phyloP scores from a whole-genome alignment of 2,888 invertebrate species.

The Eristalinus sepulchralis region DNA sequence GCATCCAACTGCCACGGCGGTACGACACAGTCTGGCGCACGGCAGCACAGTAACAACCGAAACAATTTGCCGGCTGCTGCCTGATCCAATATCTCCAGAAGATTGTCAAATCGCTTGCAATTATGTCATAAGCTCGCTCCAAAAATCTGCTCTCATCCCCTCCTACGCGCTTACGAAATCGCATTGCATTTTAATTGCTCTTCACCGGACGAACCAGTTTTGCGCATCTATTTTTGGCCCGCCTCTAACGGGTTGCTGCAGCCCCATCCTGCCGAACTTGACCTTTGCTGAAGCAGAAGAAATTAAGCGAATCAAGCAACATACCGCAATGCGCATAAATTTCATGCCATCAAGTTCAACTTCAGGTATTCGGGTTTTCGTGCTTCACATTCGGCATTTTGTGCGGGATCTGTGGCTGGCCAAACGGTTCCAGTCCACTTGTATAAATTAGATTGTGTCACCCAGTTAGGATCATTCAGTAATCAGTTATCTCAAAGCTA shows the following conservation, averaged over 20 bases:
- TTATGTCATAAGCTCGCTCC: neutral
- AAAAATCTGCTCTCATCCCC: neutral
- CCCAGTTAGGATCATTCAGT: slow-evolving; percentile 25
- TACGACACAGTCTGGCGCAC: neutral
- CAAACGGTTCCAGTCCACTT: neutral
- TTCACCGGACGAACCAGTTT: neutral
- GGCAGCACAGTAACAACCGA: neutral
- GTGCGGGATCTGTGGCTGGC: neutral
- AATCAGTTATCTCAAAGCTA: slow-evolving; percentile 25
- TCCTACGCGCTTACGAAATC: neutral
- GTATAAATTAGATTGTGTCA: slow-evolving; percentile 26
- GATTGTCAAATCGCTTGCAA: neutral
- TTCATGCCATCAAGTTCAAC: slow-evolving; percentile 5
- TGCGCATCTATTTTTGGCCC: neutral
- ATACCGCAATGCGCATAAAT: slow-evolving; percentile 15
- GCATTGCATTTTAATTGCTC: neutral
- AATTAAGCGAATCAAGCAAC: neutral
- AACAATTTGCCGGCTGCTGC: neutral
- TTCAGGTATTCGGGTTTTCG: slow-evolving; percentile 11
- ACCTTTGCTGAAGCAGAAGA: neutral
- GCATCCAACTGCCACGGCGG: neutral
- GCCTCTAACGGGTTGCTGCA: neutral
- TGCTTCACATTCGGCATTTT: slow-evolving; percentile 13
- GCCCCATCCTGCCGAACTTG: neutral
- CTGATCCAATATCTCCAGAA: neutral